Evolutionary conservation across 2,113 vertebrate genomes (phyloP).

Genomic region (Dipodomys stephensi): DNA sequence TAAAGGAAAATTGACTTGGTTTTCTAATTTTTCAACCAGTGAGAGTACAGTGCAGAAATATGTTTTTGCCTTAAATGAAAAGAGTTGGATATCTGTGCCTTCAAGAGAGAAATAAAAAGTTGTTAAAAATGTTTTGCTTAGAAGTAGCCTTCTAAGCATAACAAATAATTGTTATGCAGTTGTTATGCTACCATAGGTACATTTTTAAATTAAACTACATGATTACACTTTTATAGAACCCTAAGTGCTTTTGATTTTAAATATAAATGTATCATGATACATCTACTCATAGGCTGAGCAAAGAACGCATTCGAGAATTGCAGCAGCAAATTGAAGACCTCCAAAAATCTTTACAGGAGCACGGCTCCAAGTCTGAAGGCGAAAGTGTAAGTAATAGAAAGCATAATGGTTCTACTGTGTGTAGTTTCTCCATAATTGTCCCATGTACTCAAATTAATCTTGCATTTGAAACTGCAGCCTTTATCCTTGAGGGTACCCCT

Average conservation of each 20-base stretch:
- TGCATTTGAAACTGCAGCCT: constrained; percentile 33
- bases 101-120: background rate
- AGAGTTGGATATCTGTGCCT: background rate
- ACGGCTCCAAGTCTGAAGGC: constrained; percentile 93
- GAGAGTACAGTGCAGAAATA: constrained; percentile 26
- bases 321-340: constrained; percentile 97
- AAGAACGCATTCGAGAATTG: constrained; percentile 91
- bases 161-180: background rate
- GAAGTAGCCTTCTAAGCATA: background rate
- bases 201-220: background rate
- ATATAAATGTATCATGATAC: background rate
- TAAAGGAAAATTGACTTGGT: constrained; percentile 14
- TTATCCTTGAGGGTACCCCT: constrained; percentile 16
- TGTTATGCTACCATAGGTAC: background rate
- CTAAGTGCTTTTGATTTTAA: constrained; percentile 38
- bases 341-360: constrained; percentile 95
- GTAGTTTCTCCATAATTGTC: background rate
- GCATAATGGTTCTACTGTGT: background rate
- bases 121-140: constrained; percentile 36
- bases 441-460: constrained; percentile 8
- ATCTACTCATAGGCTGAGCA: constrained; percentile 88
- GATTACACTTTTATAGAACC: background rate
- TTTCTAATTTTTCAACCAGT: constrained; percentile 44
- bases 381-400: constrained; percentile 87
- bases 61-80: background rate